Percentiles rank a stretch among this genome's conserved stretches.
Conservation (phyloP, 1,140 invertebrate species). For the Melipona quadrifasciata region DNA sequence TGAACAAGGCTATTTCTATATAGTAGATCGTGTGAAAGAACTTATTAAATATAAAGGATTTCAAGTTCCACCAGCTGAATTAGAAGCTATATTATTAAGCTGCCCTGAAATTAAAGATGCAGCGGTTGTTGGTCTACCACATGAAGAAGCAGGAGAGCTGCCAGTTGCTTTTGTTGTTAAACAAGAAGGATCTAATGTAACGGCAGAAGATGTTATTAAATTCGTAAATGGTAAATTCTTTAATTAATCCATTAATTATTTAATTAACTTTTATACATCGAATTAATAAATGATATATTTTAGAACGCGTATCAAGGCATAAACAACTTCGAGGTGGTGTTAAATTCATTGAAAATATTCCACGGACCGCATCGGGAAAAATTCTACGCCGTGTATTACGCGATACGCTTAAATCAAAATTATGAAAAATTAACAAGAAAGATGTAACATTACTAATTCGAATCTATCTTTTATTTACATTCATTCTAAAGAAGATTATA, state of each 20-base stretch:
- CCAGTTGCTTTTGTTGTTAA: constrained; percentile 88
- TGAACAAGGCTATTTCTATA: constrained; percentile 84
- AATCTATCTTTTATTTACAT: constrained; percentile 9
- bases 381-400: constrained; percentile 84
- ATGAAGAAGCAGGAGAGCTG: constrained; percentile 86
- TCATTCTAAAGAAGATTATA: not conserved
- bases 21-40: constrained; percentile 89
- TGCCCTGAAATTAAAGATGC: constrained; percentile 87
- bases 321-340: constrained; percentile 85
- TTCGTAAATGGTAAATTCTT: constrained; percentile 79
- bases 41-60: constrained; percentile 88
- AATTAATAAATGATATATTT: constrained; percentile 51
- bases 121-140: constrained; percentile 87
- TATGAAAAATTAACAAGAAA: constrained; percentile 48
- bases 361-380: constrained; percentile 86
- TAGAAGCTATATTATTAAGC: constrained; percentile 86
- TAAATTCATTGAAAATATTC: constrained; percentile 85
- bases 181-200: constrained; percentile 76
- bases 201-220: constrained; percentile 79
- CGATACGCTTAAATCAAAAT: constrained; percentile 70
- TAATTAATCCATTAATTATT: not conserved
- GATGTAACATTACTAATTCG: not conserved
- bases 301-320: constrained; percentile 74
- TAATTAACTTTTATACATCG: not conserved
- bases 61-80: constrained; percentile 80